Percentiles rank a stretch among this genome's conserved stretches.
phyloP scores from a whole-genome alignment of 2,113 vertebrate species.

The Limanda limanda region DNA sequence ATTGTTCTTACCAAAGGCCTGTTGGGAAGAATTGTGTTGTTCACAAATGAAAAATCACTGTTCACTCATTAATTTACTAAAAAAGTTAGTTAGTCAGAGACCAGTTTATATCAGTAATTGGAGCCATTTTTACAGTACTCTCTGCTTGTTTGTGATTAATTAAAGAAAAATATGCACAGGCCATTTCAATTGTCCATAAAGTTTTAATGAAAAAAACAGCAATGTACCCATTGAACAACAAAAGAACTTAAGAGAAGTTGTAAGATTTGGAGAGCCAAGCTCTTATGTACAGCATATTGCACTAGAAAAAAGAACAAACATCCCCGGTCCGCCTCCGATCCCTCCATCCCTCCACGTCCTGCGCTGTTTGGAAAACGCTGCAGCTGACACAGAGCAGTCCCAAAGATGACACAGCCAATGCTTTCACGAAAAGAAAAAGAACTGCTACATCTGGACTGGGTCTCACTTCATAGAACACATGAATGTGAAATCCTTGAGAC shows the following conservation, averaged over 20 bases:
- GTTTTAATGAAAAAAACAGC: conserved; percentile 77
- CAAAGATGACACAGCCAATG: conserved; percentile 76
- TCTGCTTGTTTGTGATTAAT: neutral
- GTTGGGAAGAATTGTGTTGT: too few relatives aligned
- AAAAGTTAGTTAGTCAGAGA: too few relatives aligned
- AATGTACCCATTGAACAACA: conserved; percentile 82
- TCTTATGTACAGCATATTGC: conserved; percentile 85
- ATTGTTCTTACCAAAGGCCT: too few relatives aligned
- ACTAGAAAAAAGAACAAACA: conserved; percentile 80
- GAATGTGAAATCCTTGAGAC: conserved; percentile 77
- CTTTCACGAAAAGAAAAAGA: conserved; percentile 61
- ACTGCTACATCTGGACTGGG: conserved; percentile 82
- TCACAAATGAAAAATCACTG: too few relatives aligned
- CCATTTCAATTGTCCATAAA: conserved; percentile 64
- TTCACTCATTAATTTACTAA: too few relatives aligned
- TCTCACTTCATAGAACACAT: conserved; percentile 74
- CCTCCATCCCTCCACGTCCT: conserved; percentile 58
- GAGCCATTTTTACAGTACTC: too few relatives aligned
- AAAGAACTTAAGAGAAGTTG: conserved; percentile 75
- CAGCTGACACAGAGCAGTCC: conserved; percentile 70
- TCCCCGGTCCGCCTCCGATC: conserved; percentile 50
- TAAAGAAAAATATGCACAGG: conserved; percentile 35
- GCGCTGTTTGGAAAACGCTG: conserved; percentile 50
- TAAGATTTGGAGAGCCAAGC: conserved; percentile 79
- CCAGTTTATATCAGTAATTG: too few relatives aligned